phyloP scores from a whole-genome alignment of 2,888 invertebrate genomes.

The Drepanosiphum platanoidis region DNA sequence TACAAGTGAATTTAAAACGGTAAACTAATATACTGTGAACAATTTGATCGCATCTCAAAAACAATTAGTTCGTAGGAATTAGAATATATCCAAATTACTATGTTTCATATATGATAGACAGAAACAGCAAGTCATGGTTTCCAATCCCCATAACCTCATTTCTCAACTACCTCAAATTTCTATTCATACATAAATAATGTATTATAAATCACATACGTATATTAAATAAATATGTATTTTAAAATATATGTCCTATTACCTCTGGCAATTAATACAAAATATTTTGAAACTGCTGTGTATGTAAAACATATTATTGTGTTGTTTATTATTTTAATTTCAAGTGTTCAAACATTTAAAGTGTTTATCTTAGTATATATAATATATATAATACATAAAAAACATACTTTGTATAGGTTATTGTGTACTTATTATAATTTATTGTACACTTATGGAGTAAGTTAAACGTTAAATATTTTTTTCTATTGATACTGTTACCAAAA shows the following conservation, averaged over 20 bases:
- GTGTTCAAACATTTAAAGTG: slow-evolving; percentile 30
- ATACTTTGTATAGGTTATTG: slow-evolving; percentile 38
- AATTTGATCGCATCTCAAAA: too few relatives aligned
- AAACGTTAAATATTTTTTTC: slow-evolving; percentile 46
- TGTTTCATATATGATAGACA: too few relatives aligned
- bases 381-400: background rate
- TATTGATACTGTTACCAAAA: slow-evolving; percentile 46
- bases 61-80: too few relatives aligned
- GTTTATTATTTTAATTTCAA: slow-evolving; percentile 40
- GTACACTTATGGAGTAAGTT: slow-evolving; percentile 20
- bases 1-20: too few relatives aligned
- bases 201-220: background rate
- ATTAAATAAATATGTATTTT: background rate
- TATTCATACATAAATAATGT: background rate
- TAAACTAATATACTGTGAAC: too few relatives aligned
- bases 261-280: background rate
- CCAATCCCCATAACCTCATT: slow-evolving; percentile 3
- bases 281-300: background rate
- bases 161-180: slow-evolving; percentile 47
- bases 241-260: background rate
- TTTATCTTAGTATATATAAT: slow-evolving; percentile 4
- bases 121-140: too few relatives aligned
- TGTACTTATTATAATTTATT: slow-evolving; percentile 43
- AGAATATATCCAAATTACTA: too few relatives aligned
- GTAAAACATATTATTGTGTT: background rate